Evolutionary conservation across 1,140 invertebrate species (phyloP).

Genomic region (Paraescarpia echinospica): DNA sequence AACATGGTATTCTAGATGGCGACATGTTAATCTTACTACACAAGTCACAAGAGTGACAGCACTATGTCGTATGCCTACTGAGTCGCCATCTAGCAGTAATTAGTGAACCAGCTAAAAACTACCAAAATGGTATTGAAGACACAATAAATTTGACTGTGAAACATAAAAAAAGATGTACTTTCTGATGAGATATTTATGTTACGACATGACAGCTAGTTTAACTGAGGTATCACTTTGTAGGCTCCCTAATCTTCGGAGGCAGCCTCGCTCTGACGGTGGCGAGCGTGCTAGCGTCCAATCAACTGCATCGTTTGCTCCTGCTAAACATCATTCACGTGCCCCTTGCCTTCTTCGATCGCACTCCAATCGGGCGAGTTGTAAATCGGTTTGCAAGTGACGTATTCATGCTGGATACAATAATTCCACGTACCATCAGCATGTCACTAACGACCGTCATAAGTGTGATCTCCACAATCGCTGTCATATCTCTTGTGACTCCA

Average conservation of each 20-base stretch:
- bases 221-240: constrained; percentile 5
- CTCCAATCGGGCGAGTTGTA: constrained; percentile 63
- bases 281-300: background rate
- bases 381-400: constrained; percentile 65
- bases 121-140: no score
- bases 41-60: no score
- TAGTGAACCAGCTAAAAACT: no score
- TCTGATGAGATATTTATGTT: no score
- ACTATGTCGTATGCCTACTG: no score
- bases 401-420: background rate
- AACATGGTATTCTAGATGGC: no score
- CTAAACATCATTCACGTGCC: constrained; percentile 48
- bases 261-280: constrained; percentile 3
- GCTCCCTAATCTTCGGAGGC: background rate
- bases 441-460: constrained; percentile 59
- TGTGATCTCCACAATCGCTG: constrained; percentile 83
- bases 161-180: no score
- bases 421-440: background rate
- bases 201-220: background rate
- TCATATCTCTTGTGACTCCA: constrained; percentile 88
- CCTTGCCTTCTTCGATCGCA: constrained; percentile 71
- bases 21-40: no score
- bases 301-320: background rate
- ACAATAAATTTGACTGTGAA: no score
- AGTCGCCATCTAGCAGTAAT: no score